These are phyloP conservation scores for Perca schrenkii DNA, from an alignment of 2,113 vertebrate genomes.

Conservation along the genomic window DNA sequence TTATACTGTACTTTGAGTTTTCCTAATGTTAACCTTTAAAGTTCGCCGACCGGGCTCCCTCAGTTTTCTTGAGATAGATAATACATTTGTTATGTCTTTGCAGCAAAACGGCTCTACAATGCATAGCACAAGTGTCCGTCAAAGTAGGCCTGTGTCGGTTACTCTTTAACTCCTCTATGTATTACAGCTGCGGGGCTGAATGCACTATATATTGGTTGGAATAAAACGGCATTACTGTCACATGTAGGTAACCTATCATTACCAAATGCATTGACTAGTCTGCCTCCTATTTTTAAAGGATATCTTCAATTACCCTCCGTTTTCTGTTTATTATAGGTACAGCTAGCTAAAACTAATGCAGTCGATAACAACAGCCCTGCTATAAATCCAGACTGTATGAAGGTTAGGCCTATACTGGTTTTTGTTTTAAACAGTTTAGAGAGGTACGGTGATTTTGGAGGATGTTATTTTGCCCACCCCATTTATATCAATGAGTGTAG, in stretches of 20 bases:
- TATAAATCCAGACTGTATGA: not conserved
- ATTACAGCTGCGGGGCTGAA: not conserved
- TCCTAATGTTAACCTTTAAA: not conserved
- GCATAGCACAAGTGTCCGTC: not conserved
- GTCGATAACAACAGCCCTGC: not conserved
- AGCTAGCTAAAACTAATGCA: not conserved
- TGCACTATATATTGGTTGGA: not conserved
- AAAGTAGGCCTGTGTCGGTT: conserved; percentile 8
- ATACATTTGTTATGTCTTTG: not conserved
- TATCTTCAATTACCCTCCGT: not conserved
- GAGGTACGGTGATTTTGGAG: not conserved
- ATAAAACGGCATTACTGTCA: not conserved
- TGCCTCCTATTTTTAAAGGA: not conserved
- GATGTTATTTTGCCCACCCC: not conserved
- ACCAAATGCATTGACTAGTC: no score
- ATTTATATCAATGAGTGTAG: not conserved
- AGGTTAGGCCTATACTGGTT: not conserved
- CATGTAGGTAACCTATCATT: no score
- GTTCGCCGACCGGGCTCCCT: no score
- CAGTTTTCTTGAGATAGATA: not conserved
- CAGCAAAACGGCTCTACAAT: not conserved
- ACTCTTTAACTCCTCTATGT: not conserved
- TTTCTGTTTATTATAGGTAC: not conserved
- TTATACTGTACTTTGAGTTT: conserved; percentile 15
- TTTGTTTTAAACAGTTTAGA: not conserved